Percentiles rank a stretch among this genome's conserved stretches.
These are phyloP conservation scores for Congeria kusceri DNA, from an alignment of 2,888 invertebrate species.

Conservation along the genomic window DNA sequence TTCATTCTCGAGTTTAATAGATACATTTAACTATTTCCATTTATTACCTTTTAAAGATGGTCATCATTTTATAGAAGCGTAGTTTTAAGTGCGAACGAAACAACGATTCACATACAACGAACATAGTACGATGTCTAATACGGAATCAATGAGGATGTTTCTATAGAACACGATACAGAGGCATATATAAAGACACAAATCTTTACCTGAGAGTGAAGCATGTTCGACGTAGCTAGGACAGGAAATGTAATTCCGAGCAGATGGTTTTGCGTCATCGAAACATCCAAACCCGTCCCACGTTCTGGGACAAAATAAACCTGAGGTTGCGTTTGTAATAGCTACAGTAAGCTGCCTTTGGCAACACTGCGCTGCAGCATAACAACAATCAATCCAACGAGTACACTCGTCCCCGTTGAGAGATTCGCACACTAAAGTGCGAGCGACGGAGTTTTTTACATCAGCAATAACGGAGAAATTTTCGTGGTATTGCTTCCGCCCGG, in stretches of 20 bases:
- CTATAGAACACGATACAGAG: background rate
- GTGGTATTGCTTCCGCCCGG: background rate
- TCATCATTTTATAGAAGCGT: too few relatives aligned
- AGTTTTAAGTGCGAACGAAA: too few relatives aligned
- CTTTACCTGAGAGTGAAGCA: conserved; percentile 82
- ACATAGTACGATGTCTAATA: too few relatives aligned
- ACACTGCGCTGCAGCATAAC: conserved; percentile 66
- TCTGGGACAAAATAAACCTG: conserved; percentile 66
- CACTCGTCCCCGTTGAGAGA: conserved; percentile 64
- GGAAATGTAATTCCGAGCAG: conserved; percentile 73
- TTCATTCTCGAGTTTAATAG: too few relatives aligned
- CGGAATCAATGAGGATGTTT: too few relatives aligned
- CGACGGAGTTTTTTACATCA: conserved; percentile 63
- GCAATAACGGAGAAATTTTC: conserved; percentile 46
- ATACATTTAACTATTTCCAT: too few relatives aligned
- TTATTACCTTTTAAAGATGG: too few relatives aligned
- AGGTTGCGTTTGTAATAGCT: conserved; percentile 31
- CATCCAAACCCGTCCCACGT: conserved; percentile 80
- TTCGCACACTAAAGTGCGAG: conserved; percentile 57
- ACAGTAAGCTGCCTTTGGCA: conserved; percentile 63
- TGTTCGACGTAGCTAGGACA: conserved; percentile 83
- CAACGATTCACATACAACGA: too few relatives aligned
- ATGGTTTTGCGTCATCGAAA: conserved; percentile 68
- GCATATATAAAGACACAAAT: conserved; percentile 31
- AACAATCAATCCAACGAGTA: conserved; percentile 70